These are phyloP conservation scores for Casuarius casuarius DNA, from an alignment of 2,113 vertebrate species.

Conservation along the genomic window DNA sequence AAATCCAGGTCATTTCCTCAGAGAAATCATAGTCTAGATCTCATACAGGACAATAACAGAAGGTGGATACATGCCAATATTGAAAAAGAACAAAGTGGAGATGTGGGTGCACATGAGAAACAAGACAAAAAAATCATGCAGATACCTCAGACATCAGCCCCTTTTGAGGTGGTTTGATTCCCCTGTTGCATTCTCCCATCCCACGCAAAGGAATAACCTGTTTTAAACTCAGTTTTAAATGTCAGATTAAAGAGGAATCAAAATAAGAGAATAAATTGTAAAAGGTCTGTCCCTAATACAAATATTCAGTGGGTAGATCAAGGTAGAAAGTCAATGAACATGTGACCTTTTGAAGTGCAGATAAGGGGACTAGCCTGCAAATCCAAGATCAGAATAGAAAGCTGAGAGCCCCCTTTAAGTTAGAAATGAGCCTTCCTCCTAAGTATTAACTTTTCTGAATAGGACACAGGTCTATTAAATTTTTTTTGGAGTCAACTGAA, in stretches of 20 bases:
- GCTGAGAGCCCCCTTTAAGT: background rate
- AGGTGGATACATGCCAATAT: background rate
- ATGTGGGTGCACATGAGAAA: background rate
- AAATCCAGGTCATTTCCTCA: background rate
- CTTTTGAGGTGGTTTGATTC: background rate
- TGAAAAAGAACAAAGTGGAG: background rate
- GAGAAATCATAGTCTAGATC: background rate
- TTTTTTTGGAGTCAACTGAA: background rate
- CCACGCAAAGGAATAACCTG: background rate
- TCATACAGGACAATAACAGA: background rate
- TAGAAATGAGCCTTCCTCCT: background rate
- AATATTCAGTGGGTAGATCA: background rate
- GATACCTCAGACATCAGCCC: background rate
- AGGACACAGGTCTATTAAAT: background rate
- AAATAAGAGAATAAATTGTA: background rate
- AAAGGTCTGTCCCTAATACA: background rate
- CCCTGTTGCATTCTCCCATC: background rate
- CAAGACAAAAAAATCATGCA: background rate
- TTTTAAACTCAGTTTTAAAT: background rate
- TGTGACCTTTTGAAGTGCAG: background rate
- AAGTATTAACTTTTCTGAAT: background rate
- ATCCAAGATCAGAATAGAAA: background rate
- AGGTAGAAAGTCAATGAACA: background rate
- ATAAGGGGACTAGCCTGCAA: background rate
- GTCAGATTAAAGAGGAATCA: background rate